A percentile compares a stretch with the other conserved stretches of the same genome.
Evolutionary conservation across 2,888 invertebrate genomes (phyloP).

Genomic region (Caenorhabditis panamensis): DNA sequence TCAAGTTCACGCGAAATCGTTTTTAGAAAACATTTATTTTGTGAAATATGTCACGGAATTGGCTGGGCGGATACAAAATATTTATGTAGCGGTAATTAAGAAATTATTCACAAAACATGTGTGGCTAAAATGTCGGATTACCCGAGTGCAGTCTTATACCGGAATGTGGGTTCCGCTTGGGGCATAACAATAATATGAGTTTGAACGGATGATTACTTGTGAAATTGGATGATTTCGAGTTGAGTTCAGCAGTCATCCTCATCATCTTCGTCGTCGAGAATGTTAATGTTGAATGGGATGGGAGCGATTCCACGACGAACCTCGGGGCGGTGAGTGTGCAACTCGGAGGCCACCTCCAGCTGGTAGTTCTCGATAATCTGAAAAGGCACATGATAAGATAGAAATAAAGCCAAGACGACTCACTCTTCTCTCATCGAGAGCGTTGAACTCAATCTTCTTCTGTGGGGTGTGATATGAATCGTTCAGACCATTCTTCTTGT

Average conservation of each 20-base stretch:
- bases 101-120: constrained; percentile 27
- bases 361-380: constrained; percentile 74
- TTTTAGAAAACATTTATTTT: no score
- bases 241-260: constrained; percentile 9
- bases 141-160: constrained; percentile 20
- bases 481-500: neutral
- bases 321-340: constrained; percentile 58
- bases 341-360: constrained; percentile 71
- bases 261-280: constrained; percentile 63
- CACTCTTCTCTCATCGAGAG: constrained; percentile 66
- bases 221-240: neutral
- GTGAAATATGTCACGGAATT: no score
- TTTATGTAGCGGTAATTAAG: neutral
- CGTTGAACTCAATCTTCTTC: constrained; percentile 62
- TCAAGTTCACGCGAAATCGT: no score
- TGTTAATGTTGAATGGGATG: constrained; percentile 71
- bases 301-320: constrained; percentile 68
- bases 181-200: constrained; percentile 8
- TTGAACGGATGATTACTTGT: neutral
- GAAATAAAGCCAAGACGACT: neutral
- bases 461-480: constrained; percentile 60
- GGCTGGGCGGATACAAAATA: no score
- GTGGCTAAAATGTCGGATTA: constrained; percentile 16
- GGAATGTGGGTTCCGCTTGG: constrained; percentile 22
- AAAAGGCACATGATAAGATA: no score